Evolutionary conservation across 2,888 invertebrate genomes (phyloP), one percentile per base, ranked within the genome.

Genomic region (Drosophila greeni): DNA sequence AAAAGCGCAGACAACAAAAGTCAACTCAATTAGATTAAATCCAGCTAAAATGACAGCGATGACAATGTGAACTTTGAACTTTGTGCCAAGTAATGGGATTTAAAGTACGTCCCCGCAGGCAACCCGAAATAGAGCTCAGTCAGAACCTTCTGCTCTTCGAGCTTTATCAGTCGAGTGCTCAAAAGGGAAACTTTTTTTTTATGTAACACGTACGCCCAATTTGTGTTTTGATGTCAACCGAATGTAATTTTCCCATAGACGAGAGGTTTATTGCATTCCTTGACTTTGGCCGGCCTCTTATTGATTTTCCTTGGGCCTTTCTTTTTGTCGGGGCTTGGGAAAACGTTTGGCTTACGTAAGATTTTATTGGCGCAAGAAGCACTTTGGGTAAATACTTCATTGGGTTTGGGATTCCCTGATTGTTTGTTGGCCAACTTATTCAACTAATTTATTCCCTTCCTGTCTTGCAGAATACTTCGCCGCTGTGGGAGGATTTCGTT

Each of bases 401-500:
- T 40, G 23, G 54, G 24, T 54, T 40, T n/a, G 39, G 16, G 36
- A 18, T 33, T n/a, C 40, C 40, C 33, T 34, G 24, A 42, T 64
- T 42, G 40, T 49, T 39, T 37, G 54, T 54, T 43, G 49, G 57
- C 52, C 52, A 72, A 60, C 51, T 33, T 34, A 52, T 47, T 29
- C 8, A 18, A 18, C 47, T 47, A 58, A 53, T 53, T 58, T 59
- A 42, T 12, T 47, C 8, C n/a, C 26, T 51, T 29, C 14, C 18
- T 42, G 47, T 55, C 49, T 84, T 87, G 81, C 93, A 98, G 97
- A 95, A 94, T 90, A 95, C 96, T 84, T 92, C 96, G 82, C 96
- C 97, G 60, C 91, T 97, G 86, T 98, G 97, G 97, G 98, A 98
- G 90, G 97, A 97, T 89, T 94, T 98, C 84, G 94, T 96, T 87